phyloP scores from a whole-genome alignment of 2,113 vertebrate genomes.

The Hirundichthys speculiger region DNA sequence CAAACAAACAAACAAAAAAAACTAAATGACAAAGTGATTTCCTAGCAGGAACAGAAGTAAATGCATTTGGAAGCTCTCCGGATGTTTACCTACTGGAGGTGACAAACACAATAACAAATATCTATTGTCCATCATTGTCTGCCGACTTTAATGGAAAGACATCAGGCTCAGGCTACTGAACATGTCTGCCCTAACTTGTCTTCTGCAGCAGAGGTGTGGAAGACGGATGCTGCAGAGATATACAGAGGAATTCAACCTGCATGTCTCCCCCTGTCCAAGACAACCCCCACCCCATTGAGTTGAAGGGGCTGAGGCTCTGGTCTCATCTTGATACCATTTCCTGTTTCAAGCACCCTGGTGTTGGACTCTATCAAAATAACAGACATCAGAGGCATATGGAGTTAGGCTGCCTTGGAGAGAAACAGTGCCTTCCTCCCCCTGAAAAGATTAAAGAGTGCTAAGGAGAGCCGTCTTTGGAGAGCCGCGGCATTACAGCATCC shows the following conservation, averaged over 20 bases:
- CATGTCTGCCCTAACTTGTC: slow-evolving; percentile 19
- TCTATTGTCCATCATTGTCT: slow-evolving; percentile 40
- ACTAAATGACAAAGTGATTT: slow-evolving; percentile 31
- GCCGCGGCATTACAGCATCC: slow-evolving; percentile 64
- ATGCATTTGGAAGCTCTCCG: slow-evolving; percentile 36
- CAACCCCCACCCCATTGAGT: slow-evolving; percentile 27
- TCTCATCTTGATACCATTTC: slow-evolving; percentile 69
- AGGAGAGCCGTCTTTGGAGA: slow-evolving; percentile 45
- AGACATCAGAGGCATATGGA: slow-evolving; percentile 49
- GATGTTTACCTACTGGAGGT: slow-evolving; percentile 25
- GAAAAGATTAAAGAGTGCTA: slow-evolving; percentile 67
- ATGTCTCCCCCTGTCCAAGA: background rate
- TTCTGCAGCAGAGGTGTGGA: slow-evolving; percentile 29
- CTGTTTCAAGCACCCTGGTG: slow-evolving; percentile 56
- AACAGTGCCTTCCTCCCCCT: slow-evolving; percentile 55
- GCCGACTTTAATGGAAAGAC: slow-evolving; percentile 33
- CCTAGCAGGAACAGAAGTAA: slow-evolving; percentile 17
- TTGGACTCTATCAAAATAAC: slow-evolving; percentile 57
- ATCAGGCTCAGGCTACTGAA: slow-evolving; percentile 36
- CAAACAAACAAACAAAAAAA: too few species aligned
- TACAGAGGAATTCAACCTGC: slow-evolving; percentile 47
- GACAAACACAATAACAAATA: slow-evolving; percentile 55
- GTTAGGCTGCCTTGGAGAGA: slow-evolving; percentile 20
- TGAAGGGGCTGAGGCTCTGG: slow-evolving; percentile 12
- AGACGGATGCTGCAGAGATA: slow-evolving; percentile 16